phyloP scores from a whole-genome alignment of 2,113 vertebrate species.

The Melanotaenia duboulayi region DNA sequence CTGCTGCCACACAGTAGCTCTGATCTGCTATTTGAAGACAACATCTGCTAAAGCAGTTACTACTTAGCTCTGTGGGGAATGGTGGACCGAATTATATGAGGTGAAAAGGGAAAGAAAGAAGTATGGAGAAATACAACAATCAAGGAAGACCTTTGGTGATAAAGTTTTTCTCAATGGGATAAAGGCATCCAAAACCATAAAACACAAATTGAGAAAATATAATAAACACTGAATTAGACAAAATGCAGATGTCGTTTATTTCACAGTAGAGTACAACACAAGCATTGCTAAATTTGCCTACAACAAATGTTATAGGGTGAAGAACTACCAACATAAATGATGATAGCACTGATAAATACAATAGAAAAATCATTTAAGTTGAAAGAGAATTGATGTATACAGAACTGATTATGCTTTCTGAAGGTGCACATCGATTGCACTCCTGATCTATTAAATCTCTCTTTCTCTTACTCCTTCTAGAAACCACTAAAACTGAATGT shows the following conservation, averaged over 20 bases:
- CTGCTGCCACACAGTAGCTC: constrained; percentile 58
- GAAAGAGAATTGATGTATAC: too few species aligned
- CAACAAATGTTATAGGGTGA: too few species aligned
- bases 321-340: too few species aligned
- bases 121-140: constrained; percentile 9
- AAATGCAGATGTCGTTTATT: constrained; percentile 55
- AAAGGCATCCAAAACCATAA: constrained; percentile 22
- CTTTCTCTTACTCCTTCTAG: too few species aligned
- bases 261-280: too few species aligned
- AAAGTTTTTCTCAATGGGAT: background rate
- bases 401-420: too few species aligned
- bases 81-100: constrained; percentile 10
- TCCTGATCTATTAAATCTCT: too few species aligned
- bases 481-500: background rate
- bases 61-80: background rate
- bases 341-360: too few species aligned
- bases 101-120: constrained; percentile 25
- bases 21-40: constrained; percentile 40
- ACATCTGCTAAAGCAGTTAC: constrained; percentile 64
- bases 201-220: background rate
- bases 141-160: constrained; percentile 4
- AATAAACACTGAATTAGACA: background rate
- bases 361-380: too few species aligned
- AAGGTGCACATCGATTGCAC: too few species aligned
- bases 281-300: too few species aligned